Base-by-base conservation (phyloP, 2,113 vertebrate species). In the Electrona antarctica region DNA sequence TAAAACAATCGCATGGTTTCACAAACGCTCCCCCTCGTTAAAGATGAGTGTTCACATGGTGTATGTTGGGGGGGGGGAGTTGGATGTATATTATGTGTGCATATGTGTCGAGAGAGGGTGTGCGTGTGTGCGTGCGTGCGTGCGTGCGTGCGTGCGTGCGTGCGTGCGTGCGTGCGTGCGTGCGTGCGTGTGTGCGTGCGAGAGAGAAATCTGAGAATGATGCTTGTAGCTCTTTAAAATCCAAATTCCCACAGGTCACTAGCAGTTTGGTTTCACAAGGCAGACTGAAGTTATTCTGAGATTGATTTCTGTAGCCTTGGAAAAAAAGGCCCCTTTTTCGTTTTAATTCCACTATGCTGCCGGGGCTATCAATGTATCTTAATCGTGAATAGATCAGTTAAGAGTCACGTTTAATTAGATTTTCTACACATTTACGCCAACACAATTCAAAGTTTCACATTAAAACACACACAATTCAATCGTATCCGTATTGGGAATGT, bases 1-100 rank as follows among this genome's bases (percentile, higher is more conserved):
- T 87, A 93, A 90, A 92, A 92, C 89, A 93, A 92, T 93, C 91
- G 87, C 87, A 83, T 74, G 90, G 88, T 89, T 87, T 90, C 87
- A 86, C 21, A 21, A 21, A 88, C 88, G 82, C 89, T 87, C 86
- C 86, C 21, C 85, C 90, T 93, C 92, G 90, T 92, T 92, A 93
- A 84, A 90, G 89, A 88, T 60, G 81, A 90, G 89, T 81, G 85
- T 91, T 92, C 90, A 83, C 90, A 90, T 65, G 84, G 86, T 82
- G 87, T 74, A 77, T 89, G 81, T 83, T 58, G 15, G 7, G 56
- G 21, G 51, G 51, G 51, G 13, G 51, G 51, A 5, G n/a, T 6
- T 54, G 61, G n/a, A 10, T 13, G 29, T 61, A 46, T 14, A 61
- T 48, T 63, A 14, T 15, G 46, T 48, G 14, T 49, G 61, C 46